Evolutionary conservation across 2,113 vertebrate species (phyloP).

Genomic region (Litocranius walleri): DNA sequence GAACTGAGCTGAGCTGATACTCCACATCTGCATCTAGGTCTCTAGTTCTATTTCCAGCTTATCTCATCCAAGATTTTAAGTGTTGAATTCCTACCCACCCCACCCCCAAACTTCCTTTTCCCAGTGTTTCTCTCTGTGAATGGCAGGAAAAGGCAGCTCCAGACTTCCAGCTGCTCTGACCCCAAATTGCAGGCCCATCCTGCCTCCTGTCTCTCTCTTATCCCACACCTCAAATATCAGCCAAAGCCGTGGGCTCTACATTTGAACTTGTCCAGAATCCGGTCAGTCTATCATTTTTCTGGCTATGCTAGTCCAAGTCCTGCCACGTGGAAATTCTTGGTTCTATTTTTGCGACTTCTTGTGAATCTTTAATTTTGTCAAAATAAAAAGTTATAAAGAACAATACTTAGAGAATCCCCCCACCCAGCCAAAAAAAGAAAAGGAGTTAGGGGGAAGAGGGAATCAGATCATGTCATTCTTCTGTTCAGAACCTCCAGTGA

Average conservation of each 20-base stretch:
- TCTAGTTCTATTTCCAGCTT: not conserved
- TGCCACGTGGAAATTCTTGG: not conserved
- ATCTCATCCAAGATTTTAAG: not conserved
- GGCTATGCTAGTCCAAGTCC: fast-evolving
- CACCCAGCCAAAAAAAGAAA: fast-evolving
- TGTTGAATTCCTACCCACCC: not conserved
- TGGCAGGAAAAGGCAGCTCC: not conserved
- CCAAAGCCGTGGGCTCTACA: not conserved
- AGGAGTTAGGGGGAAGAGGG: fast-evolving
- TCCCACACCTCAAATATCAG: not conserved
- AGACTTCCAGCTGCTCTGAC: not conserved
- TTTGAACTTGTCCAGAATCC: not conserved
- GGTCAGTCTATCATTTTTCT: not conserved
- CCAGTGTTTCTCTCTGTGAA: not conserved
- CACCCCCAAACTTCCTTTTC: not conserved
- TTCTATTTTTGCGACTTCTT: not conserved
- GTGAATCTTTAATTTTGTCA: not conserved
- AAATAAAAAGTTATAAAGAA: not conserved
- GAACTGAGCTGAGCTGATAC: not conserved
- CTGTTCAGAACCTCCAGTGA: not conserved
- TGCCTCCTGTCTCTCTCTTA: not conserved
- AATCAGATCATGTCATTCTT: not conserved
- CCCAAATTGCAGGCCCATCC: fast-evolving
- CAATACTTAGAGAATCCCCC: not conserved
- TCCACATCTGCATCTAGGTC: not conserved